Evolutionary conservation across 2,113 vertebrate genomes (phyloP).

Genomic region (Vombatus ursinus): DNA sequence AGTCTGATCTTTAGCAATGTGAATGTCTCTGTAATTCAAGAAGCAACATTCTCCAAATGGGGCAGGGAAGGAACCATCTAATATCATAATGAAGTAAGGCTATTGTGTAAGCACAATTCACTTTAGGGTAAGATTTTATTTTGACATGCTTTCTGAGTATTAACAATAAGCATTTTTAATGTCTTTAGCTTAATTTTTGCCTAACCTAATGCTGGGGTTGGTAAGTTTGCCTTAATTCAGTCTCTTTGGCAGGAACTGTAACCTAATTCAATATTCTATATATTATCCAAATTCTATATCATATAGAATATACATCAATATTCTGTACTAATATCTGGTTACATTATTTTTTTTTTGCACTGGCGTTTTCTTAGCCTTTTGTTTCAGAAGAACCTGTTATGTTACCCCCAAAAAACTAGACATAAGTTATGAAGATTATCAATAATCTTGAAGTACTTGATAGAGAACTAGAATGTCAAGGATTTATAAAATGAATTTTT

Average conservation of each 20-base stretch:
- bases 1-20: not conserved
- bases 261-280: not conserved
- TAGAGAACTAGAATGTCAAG: not conserved
- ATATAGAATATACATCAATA: not conserved
- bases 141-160: not conserved
- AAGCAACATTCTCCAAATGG: not conserved
- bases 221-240: not conserved
- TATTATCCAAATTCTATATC: not conserved
- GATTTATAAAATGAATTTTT: not conserved
- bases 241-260: not conserved
- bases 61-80: not conserved
- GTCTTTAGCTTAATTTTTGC: not conserved
- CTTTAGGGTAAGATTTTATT: not conserved
- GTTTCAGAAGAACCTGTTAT: not conserved
- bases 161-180: not conserved
- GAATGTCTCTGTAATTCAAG: not conserved
- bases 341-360: not conserved
- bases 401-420: not conserved
- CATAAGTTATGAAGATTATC: not conserved
- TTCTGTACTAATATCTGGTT: not conserved
- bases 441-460: not conserved
- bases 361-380: not conserved
- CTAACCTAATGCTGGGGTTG: not conserved
- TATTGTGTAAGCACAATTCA: not conserved
- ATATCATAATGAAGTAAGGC: not conserved